Conservation (phyloP, 2,888 invertebrate species). For the Lamellibrachia columna region DNA sequence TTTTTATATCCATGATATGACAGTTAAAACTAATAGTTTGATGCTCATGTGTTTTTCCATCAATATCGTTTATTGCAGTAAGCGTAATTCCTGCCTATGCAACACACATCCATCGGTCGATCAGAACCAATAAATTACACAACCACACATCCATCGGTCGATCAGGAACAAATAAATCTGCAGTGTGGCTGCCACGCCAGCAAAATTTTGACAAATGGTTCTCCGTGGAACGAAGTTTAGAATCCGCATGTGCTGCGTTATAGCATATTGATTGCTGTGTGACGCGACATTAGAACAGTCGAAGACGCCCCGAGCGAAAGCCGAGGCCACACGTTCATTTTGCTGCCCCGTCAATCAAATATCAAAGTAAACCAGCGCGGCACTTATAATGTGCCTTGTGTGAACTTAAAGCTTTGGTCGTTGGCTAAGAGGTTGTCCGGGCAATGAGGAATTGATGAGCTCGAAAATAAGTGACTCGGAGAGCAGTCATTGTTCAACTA, state of each 20-base stretch:
- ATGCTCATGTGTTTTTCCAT: neutral
- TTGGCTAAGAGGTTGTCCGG: neutral
- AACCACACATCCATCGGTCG: neutral
- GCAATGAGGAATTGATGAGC: neutral
- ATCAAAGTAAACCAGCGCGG: neutral
- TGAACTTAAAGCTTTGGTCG: neutral
- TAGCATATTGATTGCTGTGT: neutral
- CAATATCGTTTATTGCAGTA: neutral
- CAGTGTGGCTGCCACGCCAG: neutral
- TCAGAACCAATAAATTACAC: neutral
- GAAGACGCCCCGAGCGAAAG: neutral
- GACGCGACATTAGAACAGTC: neutral
- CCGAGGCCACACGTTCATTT: neutral
- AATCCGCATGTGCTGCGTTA: neutral
- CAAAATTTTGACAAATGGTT: neutral
- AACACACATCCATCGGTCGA: neutral
- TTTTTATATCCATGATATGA: neutral
- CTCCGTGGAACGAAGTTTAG: neutral
- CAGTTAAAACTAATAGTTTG: neutral
- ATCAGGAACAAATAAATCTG: neutral
- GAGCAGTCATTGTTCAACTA: neutral
- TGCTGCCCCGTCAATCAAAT: conserved; percentile 5
- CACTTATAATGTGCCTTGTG: conserved; percentile 1
- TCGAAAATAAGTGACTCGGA: neutral
- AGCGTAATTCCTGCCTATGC: neutral